phyloP scores from a whole-genome alignment of 2,797 vertebrate genomes.

The Platalea minor region DNA sequence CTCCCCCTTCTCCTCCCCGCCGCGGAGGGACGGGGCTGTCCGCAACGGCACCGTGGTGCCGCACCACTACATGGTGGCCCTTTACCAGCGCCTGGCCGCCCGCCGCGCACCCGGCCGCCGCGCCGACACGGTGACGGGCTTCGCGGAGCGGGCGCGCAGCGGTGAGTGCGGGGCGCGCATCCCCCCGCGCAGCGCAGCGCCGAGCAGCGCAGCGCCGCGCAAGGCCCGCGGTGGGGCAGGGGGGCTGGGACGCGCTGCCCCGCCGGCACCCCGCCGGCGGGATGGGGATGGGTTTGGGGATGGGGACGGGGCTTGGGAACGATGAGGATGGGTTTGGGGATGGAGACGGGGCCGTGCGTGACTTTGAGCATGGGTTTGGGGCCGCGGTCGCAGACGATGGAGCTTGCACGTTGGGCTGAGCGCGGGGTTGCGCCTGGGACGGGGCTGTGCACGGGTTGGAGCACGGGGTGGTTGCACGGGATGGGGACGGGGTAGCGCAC shows the following conservation, averaged over 20 bases:
- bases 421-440: not conserved
- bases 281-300: not conserved
- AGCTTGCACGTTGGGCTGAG: not conserved
- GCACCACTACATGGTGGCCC: constrained; percentile 77
- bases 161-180: constrained; percentile 69
- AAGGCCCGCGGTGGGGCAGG: not conserved
- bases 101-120: constrained; percentile 23
- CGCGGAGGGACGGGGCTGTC: constrained; percentile 32
- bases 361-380: not conserved
- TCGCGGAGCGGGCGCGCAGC: constrained; percentile 77
- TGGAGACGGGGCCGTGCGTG: not conserved
- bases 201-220: not conserved
- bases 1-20: constrained; percentile 28
- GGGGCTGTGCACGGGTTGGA: not conserved
- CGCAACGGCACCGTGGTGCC: constrained; percentile 71
- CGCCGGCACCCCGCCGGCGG: not conserved
- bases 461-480: not conserved
- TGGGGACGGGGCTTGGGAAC: not conserved
- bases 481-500: not conserved
- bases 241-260: not conserved
- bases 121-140: constrained; percentile 85
- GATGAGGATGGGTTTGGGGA: no score
- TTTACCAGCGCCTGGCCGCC: constrained; percentile 77
- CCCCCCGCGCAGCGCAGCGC: not conserved
- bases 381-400: not conserved